These are phyloP conservation scores for Bos indicus DNA, from an alignment of 2,113 vertebrate genomes.

Conservation along the genomic window DNA sequence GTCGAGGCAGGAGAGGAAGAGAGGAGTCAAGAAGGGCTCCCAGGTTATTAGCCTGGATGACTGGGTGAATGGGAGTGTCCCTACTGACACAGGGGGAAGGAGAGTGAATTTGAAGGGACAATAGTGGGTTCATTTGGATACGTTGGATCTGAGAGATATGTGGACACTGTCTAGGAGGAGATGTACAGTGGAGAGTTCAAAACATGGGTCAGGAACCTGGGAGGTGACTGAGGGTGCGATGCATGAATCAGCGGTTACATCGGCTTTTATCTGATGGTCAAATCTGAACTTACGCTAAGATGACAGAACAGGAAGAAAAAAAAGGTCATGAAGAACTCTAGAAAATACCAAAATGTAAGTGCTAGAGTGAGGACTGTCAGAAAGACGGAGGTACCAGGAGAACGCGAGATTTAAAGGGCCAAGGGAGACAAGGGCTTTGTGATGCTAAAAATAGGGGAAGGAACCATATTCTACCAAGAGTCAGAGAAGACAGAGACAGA, in stretches of 20 bases:
- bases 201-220: background rate
- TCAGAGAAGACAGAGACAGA: background rate
- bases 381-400: background rate
- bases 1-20: background rate
- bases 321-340: background rate
- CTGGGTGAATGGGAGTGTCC: background rate
- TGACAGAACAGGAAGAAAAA: background rate
- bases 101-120: background rate
- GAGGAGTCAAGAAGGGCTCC: background rate
- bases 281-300: background rate
- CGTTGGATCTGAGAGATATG: background rate
- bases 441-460: background rate
- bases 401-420: background rate
- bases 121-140: background rate
- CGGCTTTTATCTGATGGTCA: background rate
- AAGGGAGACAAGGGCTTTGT: background rate
- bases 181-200: background rate
- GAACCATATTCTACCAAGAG: background rate
- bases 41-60: background rate
- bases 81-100: background rate
- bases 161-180: background rate
- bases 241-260: accelerated
- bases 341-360: background rate
- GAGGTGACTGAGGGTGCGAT: background rate
- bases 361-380: background rate